Evolutionary conservation across 2,113 vertebrate species (phyloP).

Genomic region (Empidonax alnorum): DNA sequence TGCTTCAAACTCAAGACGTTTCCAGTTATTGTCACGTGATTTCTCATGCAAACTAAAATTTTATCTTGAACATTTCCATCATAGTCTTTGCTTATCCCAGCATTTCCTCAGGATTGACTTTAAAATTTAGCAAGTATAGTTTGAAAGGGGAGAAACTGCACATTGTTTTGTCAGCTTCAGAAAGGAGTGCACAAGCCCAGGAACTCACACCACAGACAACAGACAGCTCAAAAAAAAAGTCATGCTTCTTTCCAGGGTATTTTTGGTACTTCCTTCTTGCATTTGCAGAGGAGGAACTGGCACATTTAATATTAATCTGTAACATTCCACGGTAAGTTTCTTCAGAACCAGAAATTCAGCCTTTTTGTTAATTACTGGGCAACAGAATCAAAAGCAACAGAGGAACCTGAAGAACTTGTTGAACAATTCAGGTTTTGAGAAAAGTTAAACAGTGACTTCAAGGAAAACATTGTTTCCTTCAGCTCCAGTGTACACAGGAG

Average conservation of each 20-base stretch:
- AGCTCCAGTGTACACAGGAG: background rate
- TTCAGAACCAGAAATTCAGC: background rate
- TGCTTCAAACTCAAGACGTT: background rate
- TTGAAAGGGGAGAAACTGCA: background rate
- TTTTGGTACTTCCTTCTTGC: background rate
- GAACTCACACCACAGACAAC: background rate
- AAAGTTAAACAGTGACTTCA: background rate
- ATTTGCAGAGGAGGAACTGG: background rate
- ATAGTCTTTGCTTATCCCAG: background rate
- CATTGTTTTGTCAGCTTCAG: background rate
- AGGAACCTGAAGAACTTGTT: background rate
- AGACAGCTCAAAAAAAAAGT: background rate
- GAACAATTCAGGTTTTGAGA: background rate
- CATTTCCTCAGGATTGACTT: background rate
- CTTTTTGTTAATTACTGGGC: background rate
- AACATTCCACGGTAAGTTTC: background rate
- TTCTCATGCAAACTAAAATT: background rate
- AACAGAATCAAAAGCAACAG: background rate
- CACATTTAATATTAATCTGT: background rate
- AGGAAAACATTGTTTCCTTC: background rate
- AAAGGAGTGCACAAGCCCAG: background rate
- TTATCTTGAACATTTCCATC: background rate
- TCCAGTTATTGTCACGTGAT: background rate
- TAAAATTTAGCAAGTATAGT: background rate
- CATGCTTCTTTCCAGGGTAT: background rate